phyloP scores from a whole-genome alignment of 2,888 invertebrate species.

The Cephus spinipes region DNA sequence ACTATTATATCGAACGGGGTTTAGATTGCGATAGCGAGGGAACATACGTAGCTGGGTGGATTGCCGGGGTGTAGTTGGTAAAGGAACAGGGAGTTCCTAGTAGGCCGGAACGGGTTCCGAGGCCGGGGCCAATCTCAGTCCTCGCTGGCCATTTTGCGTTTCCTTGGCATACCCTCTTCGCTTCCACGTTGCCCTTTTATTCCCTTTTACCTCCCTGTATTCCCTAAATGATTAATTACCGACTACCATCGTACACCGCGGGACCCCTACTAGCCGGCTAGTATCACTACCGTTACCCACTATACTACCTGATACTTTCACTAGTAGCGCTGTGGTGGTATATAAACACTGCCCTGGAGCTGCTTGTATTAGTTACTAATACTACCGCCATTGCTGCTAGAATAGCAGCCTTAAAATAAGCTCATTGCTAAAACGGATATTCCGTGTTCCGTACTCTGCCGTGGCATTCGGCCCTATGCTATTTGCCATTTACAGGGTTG shows the following conservation, averaged over 20 bases:
- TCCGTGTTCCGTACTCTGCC: slow-evolving; percentile 55
- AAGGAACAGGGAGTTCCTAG: slow-evolving; percentile 46
- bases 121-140: slow-evolving; percentile 47
- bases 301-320: not conserved
- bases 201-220: slow-evolving; percentile 27
- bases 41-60: slow-evolving; percentile 5
- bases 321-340: not conserved
- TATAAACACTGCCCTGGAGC: not conserved
- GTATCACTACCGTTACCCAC: not conserved
- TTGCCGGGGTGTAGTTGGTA: not conserved
- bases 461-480: slow-evolving; percentile 34
- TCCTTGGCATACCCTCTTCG: slow-evolving; percentile 39
- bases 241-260: slow-evolving; percentile 7
- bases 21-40: slow-evolving; percentile 55
- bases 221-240: slow-evolving; percentile 63
- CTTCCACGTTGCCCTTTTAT: slow-evolving; percentile 39
- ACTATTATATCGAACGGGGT: slow-evolving; percentile 62
- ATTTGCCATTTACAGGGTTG: slow-evolving; percentile 13
- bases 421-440: slow-evolving; percentile 63
- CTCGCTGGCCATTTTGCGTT: slow-evolving; percentile 58
- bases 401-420: slow-evolving; percentile 40
- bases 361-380: not conserved
- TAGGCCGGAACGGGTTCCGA: slow-evolving; percentile 40
- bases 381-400: not conserved
- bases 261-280: not conserved